Base-by-base conservation (phyloP, 92 coral and sea anemone species). In the Micromussa lordhowensis region DNA sequence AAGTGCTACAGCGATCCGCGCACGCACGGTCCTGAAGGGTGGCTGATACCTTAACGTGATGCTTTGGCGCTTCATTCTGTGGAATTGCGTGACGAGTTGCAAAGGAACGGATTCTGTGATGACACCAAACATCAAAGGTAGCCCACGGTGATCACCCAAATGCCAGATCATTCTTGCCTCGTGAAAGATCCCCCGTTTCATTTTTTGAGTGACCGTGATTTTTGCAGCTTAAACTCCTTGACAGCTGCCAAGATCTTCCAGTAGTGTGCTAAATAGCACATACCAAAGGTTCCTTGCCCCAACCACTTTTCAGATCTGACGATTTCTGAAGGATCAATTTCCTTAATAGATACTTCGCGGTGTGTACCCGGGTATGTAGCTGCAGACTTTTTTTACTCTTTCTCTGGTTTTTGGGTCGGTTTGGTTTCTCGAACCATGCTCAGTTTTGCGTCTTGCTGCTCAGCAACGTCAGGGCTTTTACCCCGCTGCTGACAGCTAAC, bases 211-310 rank as follows among this genome's bases (percentile, higher is more conserved):
- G 81, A n/a, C 61, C 29, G 17, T 40, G 55, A 21, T 48, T 44
- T 14, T 5, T 32, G 54, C 11, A 22, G 34, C 63, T 26, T 49
- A 55, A 48, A 82, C 49, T 86, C 87, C 57, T 82, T 86, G 22
- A 80, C 90, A 6, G 83, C 91, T 1, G 86, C 91, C 77, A 73
- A 26, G 78, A 86, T 87, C 16, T 88, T 87, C 80, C 88, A 73
- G 82, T 91, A 86, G 15, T 83, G 30, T 59, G 93, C 93, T 30
- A 91, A 75, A 57, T 91, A 86, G 77, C 93, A 86, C n/a, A 63
- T 78, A 51, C 93, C 93, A 87, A 91, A 86, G 22, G 87, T 86
- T 34, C 93, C 93, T 4, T 75, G 51, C 13, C 90, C 87, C 72
- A 90, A 32, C 1, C 82, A 84, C 30, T 79, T 85, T 51, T 81